A percentile compares a stretch with the other conserved stretches of the same genome.
These are phyloP conservation scores for Pempheris klunzingeri DNA, from an alignment of 2,797 vertebrate species.

Conservation along the genomic window DNA sequence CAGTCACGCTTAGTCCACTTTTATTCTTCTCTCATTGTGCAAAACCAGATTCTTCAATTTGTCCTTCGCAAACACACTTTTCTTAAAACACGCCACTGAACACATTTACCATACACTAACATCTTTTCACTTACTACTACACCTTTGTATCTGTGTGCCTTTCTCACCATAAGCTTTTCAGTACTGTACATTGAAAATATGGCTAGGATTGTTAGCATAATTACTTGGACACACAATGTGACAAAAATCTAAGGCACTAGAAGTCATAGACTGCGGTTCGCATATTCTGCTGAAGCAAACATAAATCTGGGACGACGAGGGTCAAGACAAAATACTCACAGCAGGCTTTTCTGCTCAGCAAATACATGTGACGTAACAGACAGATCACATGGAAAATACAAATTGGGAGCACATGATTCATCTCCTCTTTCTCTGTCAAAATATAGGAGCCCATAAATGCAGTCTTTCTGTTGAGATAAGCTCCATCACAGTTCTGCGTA, in stretches of 20 bases:
- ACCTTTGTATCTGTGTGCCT: constrained; percentile 38
- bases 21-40: constrained; percentile 70
- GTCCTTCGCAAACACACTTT: constrained; percentile 42
- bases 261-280: constrained; percentile 60
- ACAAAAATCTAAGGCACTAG: constrained; percentile 76
- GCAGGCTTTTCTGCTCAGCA: constrained; percentile 57
- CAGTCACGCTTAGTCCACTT: constrained; percentile 47
- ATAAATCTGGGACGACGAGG: constrained; percentile 49
- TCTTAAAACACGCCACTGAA: constrained; percentile 26
- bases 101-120: constrained; percentile 33
- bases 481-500: constrained; percentile 27
- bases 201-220: constrained; percentile 80
- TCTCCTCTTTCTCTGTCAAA: constrained; percentile 33
- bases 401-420: constrained; percentile 43
- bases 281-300: constrained; percentile 69
- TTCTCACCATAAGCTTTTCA: constrained; percentile 46
- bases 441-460: constrained; percentile 37
- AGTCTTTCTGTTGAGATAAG: constrained; percentile 40
- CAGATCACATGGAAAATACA: constrained; percentile 54
- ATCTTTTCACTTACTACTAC: constrained; percentile 30
- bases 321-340: constrained; percentile 56
- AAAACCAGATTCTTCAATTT: constrained; percentile 64
- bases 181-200: constrained; percentile 72
- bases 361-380: constrained; percentile 47
- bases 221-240: constrained; percentile 68